phyloP scores from a whole-genome alignment of 92 coral and sea anemone species.

The Parazoanthus atlanticus region DNA sequence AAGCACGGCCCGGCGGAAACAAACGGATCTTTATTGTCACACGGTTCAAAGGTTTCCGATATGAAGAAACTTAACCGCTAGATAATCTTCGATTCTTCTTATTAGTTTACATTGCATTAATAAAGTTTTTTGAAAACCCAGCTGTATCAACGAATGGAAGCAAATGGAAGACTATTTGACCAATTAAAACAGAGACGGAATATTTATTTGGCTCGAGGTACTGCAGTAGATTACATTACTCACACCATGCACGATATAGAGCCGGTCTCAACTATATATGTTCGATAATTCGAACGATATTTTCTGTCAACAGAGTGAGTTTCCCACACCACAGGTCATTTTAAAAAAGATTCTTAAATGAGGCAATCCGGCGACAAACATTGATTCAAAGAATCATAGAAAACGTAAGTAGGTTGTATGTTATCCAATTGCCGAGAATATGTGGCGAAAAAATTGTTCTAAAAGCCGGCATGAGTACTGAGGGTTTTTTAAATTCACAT shows the following conservation, averaged over 20 bases:
- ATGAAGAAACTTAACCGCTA: background rate
- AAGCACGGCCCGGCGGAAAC: background rate
- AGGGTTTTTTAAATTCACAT: too few relatives aligned
- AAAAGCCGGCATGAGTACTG: too few relatives aligned
- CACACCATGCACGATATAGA: background rate
- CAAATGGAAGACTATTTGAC: background rate
- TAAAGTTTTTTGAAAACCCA: background rate
- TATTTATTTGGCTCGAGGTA: background rate
- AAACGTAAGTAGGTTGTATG: too few relatives aligned
- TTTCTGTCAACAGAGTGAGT: too few relatives aligned
- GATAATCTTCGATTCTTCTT: background rate
- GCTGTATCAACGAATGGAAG: background rate
- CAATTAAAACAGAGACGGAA: background rate
- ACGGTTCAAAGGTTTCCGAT: background rate
- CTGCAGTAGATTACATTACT: too few relatives aligned
- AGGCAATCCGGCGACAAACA: too few relatives aligned
- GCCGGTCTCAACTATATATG: background rate
- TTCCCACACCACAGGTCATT: too few relatives aligned
- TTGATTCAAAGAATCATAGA: too few relatives aligned
- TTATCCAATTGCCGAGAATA: too few relatives aligned
- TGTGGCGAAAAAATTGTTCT: too few relatives aligned
- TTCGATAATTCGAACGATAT: background rate
- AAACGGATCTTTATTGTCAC: background rate
- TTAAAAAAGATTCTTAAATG: too few relatives aligned
- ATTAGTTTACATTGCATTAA: slow-evolving; percentile 12